Base-by-base conservation (phyloP, 2,888 invertebrate species). In the Eueremaeus valkanovi region DNA sequence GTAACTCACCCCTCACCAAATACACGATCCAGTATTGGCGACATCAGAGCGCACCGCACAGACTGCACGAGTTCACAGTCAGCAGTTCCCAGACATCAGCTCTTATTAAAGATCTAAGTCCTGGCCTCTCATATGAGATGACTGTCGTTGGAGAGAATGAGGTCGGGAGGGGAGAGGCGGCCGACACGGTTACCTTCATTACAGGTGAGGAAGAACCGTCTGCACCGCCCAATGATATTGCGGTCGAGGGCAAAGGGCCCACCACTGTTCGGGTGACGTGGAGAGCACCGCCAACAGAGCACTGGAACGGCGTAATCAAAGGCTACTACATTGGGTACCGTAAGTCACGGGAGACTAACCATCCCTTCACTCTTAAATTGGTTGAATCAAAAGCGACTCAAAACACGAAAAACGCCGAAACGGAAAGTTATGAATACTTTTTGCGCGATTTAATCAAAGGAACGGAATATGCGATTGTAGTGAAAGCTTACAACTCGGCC, bases 191-290 rank as follows among this genome's bases (percentile, higher is more conserved):
- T 8, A 74, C 75, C 1, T 79, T 80, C 40, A 72, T 75, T 1
- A 80, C 80, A 0, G 79, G 80, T n/a, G 80, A 80, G 61, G 80
- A 80, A 79, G 80, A 80, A 58, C 80, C 80, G 42, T 73, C 76
- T n/a, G 78, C 78, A 18, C 74, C 79, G 11, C 80, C 80, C 13
- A 73, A 77, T 74, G 79, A 80, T 51, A 77, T 80, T 0, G 72
- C 66, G 33, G 79, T 78, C 11, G 78, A 79, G 31, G 76, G 78
- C 2, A 76, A 76, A 72, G 79, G 80, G 11, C 73, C 79, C 1
- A 76, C 79, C 3, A 80, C 79, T 2, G 73, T 80, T 21, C 74
- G 78, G 31, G 78, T 80, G 3, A 76, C 78, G 6, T 80, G 80
- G 80, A 79, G 78, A 36, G 78, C 78, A 11, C 80, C 80, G n/a